A percentile compares a stretch with the other conserved stretches of the same genome.
phyloP scores from a whole-genome alignment of 2,113 vertebrate species.

The Daboia siamensis region DNA sequence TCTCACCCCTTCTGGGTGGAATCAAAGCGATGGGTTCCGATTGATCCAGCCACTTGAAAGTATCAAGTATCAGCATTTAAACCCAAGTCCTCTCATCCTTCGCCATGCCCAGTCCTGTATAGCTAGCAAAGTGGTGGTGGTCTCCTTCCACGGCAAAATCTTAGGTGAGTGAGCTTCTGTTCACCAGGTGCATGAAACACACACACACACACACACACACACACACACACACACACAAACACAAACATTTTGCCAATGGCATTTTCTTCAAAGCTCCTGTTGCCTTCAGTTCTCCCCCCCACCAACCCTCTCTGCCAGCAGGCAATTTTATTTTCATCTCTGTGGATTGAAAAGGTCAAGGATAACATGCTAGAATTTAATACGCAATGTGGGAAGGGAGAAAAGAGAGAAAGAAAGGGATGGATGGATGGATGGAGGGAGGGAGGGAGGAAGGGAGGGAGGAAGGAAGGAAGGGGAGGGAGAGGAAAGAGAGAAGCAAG shows the following conservation, averaged over 20 bases:
- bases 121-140: background rate
- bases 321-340: slow-evolving; percentile 67
- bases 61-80: background rate
- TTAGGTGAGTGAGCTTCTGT: background rate
- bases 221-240: background rate
- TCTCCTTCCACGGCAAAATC: background rate
- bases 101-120: background rate
- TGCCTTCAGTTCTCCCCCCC: slow-evolving; percentile 24
- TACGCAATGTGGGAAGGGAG: slow-evolving; percentile 49
- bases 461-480: background rate
- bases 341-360: slow-evolving; percentile 55
- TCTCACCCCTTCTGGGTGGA: background rate
- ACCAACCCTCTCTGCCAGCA: background rate
- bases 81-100: background rate
- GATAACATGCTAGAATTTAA: slow-evolving; percentile 69
- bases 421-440: too few relatives aligned
- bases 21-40: background rate
- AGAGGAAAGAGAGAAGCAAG: background rate
- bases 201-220: background rate
- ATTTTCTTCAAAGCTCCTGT: slow-evolving; percentile 53
- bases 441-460: too few relatives aligned
- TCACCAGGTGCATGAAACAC: background rate
- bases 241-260: background rate
- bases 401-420: too few relatives aligned
- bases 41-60: background rate